Evolutionary conservation across 2,113 vertebrate species (phyloP), one percentile per base, ranked within the genome.

Genomic region (Erpornis zantholeuca): DNA sequence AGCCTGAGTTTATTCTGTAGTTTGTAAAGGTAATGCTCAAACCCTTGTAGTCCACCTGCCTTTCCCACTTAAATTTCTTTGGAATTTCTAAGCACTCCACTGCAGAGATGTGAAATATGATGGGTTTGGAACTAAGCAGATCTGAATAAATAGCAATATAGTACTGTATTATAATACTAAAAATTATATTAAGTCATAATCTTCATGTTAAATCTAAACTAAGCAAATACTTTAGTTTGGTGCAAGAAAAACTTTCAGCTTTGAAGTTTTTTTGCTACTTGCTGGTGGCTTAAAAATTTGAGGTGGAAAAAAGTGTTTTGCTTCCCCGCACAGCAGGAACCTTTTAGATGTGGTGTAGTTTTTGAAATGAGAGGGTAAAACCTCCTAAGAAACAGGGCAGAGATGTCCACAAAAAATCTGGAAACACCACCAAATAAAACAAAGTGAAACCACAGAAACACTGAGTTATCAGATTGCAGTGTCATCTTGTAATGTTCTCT

Each of bases 381-480:
- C 42, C 69, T 72, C 61, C 65, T 82, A 83, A 94, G 83, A 92
- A 90, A 78, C 33, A 64, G 71, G 84, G 75, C 65, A 79, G 82
- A 93, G 81, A 90, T 98, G 92, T 90, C 86, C 95, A 92, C 63
- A 87, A 96, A 78, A 97, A 94, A 83, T 79, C 76, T 80, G 57
- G 50, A 87, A 94, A 45, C 33, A 17, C 12, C 2, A 33, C 71
- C 66, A 91, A 75, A 50, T 85, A n/a, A 90, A 92, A 54, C 82
- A 59, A 42, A 82, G 45, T 5, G n/a, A n/a, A 83, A 83, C 61
- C 86, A 69, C 73, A 92, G 59, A 60, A 77, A 50, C 63, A 31
- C 33, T 29, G 89, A 94, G 94, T 92, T 96, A 95, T 78, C 96
- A 77, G 96, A 79, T 95, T 96, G 94, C 95, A 94, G 86, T 61